phyloP scores from a whole-genome alignment of 2,797 vertebrate species.

The Nothura maculosa region DNA sequence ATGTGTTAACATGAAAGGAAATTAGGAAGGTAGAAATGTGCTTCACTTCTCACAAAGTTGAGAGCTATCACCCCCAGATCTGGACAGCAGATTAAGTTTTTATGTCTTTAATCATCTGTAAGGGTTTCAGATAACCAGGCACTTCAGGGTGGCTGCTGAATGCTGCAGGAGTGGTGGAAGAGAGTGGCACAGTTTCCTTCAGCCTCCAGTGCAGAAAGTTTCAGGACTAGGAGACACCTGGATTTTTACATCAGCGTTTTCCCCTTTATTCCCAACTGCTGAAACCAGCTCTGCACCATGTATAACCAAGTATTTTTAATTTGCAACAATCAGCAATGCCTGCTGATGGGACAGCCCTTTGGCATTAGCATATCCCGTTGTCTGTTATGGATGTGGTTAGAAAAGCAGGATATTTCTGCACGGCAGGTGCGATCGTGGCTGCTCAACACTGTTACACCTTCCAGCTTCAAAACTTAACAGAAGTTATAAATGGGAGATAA shows the following conservation, averaged over 20 bases:
- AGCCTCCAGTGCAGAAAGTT: background rate
- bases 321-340: background rate
- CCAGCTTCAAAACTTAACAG: background rate
- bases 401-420: background rate
- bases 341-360: background rate
- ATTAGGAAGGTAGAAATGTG: fast-evolving
- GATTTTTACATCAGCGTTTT: background rate
- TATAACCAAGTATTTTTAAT: background rate
- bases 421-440: background rate
- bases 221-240: background rate
- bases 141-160: background rate
- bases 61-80: background rate
- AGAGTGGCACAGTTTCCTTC: background rate
- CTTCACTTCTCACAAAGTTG: background rate
- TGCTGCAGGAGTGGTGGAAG: fast-evolving
- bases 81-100: background rate
- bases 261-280: fast-evolving
- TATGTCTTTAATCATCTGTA: background rate
- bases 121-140: background rate
- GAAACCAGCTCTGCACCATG: background rate
- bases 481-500: background rate
- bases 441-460: background rate
- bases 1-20: background rate
- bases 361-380: background rate
- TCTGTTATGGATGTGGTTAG: background rate